Evolutionary conservation across 2,888 invertebrate genomes (phyloP).

Genomic region (Rhabditoides inermis): DNA sequence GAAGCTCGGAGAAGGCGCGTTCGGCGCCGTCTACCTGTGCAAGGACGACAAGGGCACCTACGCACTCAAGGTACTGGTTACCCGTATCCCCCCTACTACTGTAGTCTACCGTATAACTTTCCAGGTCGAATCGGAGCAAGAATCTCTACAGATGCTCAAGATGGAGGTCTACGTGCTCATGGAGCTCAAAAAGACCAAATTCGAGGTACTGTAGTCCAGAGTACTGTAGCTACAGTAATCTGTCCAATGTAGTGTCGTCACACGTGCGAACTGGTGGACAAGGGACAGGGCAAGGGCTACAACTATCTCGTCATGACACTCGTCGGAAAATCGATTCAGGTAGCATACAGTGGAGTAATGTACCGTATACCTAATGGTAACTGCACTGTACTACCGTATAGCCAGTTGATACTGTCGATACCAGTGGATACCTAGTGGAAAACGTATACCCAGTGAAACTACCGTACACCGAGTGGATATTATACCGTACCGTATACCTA

Average conservation of each 20-base stretch:
- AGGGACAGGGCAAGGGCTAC: slow-evolving; percentile 34
- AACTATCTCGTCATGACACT: slow-evolving; percentile 46
- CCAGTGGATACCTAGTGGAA: too few relatives aligned
- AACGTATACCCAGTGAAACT: too few relatives aligned
- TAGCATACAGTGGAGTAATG: too few relatives aligned
- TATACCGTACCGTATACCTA: too few relatives aligned
- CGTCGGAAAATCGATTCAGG: slow-evolving; percentile 30
- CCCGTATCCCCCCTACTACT: not conserved
- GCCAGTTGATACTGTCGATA: too few relatives aligned
- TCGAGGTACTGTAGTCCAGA: too few relatives aligned
- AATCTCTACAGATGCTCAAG: slow-evolving; percentile 36
- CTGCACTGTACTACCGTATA: too few relatives aligned
- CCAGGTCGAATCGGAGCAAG: slow-evolving; percentile 33
- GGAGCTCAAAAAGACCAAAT: slow-evolving; percentile 35
- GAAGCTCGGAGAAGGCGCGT: slow-evolving; percentile 34
- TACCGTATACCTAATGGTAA: too few relatives aligned
- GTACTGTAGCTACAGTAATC: too few relatives aligned
- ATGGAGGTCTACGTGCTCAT: slow-evolving; percentile 47
- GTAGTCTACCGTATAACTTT: not conserved
- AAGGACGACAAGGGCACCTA: slow-evolving; percentile 21
- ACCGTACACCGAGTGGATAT: too few relatives aligned
- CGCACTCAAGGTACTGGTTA: slow-evolving; percentile 23
- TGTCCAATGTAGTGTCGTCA: too few relatives aligned
- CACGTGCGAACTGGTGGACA: slow-evolving; percentile 43
- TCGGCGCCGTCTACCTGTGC: slow-evolving; percentile 32